Base-by-base conservation (phyloP, 2,888 invertebrate genomes). In the Bombylius discolor region DNA sequence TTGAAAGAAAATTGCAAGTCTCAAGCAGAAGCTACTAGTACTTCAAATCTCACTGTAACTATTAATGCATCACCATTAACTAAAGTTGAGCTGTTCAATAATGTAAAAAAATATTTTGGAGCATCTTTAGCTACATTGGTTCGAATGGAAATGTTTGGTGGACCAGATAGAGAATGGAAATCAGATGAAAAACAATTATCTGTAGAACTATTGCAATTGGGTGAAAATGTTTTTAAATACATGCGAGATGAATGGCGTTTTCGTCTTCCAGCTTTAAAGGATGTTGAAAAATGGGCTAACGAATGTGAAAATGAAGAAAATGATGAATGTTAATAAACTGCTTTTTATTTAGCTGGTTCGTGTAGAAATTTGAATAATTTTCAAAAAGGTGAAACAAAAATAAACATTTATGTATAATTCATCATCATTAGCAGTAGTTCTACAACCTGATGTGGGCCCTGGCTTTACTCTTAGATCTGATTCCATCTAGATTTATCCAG, bases 121-220 rank as follows among this genome's bases (percentile, higher is more conserved):
- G 64, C 69, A 4, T 67, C 72, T 7, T 72, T 74, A 70, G 64
- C 66, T 0, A 63, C 73, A 1, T 58, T 74, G n/a, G 61, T 74
- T 5, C 68, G 74, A 9, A 73, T 74, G 70, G 74, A 74, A 65
- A 69, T 74, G 67, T 74, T 73, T 59, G 70, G 70, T 0, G 64
- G 62, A 34, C 61, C 66, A 0, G 73, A 73, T 9, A 67, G 74
- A 7, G 59, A 61, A 13, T 74, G 71, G 69, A 69, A 70, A 57
- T 57, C 63, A 0, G 74, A 74, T 57, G 74, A 74, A 59, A 67
- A 65, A n/a, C 64, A 64, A 5, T 66, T 67, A 34, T 62, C 69
- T 4, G 60, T 64, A 11, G 73, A 74, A 50, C 51, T 74, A 8
- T 56, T 72, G 33, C 65, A 64, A 23, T 60, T 73, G 11, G 73